Conservation (phyloP, 2,797 vertebrate genomes). For the Triplophysa bombifrons region DNA sequence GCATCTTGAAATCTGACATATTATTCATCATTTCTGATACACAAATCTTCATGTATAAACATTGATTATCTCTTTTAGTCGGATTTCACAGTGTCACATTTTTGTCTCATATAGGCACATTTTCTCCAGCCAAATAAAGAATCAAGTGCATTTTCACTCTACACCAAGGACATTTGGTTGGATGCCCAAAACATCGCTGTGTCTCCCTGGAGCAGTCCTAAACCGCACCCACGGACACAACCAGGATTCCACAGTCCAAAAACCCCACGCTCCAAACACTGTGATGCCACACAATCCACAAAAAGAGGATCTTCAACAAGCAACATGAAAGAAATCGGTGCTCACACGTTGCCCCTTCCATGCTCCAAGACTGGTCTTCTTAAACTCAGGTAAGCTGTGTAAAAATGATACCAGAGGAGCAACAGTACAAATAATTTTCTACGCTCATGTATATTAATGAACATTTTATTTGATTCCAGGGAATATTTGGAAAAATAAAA, state of each 20-base stretch:
- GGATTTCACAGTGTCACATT: too few relatives aligned
- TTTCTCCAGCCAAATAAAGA: slow-evolving; percentile 52
- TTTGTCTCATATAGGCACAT: slow-evolving; percentile 45
- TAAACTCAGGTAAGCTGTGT: slow-evolving; percentile 53
- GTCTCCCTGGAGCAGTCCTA: slow-evolving; percentile 22
- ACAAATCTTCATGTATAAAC: too few relatives aligned
- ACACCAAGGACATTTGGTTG: slow-evolving; percentile 40
- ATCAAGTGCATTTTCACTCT: slow-evolving; percentile 46
- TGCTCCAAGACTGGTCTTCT: slow-evolving; percentile 48
- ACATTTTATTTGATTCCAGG: too few relatives aligned
- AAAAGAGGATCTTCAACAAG: slow-evolving; percentile 24
- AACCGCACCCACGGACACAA: slow-evolving; percentile 46
- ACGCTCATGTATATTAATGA: too few relatives aligned
- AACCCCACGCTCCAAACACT: slow-evolving; percentile 45
- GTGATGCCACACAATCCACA: slow-evolving; percentile 29
- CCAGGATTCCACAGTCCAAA: slow-evolving; percentile 55
- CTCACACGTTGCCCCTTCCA: slow-evolving; percentile 49
- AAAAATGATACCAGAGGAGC: neutral
- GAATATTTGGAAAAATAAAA: neutral
- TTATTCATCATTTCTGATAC: too few relatives aligned
- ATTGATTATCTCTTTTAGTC: too few relatives aligned
- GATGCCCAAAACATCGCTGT: slow-evolving; percentile 39
- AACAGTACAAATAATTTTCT: too few relatives aligned
- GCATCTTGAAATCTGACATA: too few relatives aligned
- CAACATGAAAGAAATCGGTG: slow-evolving; percentile 36